These are phyloP conservation scores for Drosophila littoralis DNA, from an alignment of 1,140 invertebrate species.

Conservation along the genomic window DNA sequence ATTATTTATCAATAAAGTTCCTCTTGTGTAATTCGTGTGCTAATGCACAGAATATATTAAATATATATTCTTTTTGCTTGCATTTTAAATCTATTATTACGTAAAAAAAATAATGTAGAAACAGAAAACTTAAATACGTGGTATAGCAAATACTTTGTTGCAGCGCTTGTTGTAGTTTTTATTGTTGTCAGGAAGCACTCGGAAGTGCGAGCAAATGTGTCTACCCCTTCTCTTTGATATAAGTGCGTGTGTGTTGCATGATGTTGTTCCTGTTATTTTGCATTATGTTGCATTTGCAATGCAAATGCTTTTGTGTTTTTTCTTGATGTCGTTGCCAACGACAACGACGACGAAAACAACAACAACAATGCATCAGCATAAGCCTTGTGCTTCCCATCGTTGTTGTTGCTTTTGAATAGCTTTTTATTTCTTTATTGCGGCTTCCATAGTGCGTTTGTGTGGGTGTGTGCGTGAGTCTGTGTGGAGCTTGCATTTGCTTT, in stretches of 20 bases:
- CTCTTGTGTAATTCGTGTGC: neutral
- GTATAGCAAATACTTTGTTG: conserved; percentile 64
- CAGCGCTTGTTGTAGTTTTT: conserved; percentile 31
- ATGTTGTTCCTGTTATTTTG: conserved; percentile 59
- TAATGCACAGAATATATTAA: conserved; percentile 14
- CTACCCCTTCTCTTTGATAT: conserved; percentile 14
- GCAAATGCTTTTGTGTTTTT: conserved; percentile 80
- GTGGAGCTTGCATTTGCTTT: conserved; percentile 50
- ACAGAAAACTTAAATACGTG: conserved; percentile 72
- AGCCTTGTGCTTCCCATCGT: conserved; percentile 55
- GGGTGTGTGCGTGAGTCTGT: conserved; percentile 20
- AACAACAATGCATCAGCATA: conserved; percentile 51
- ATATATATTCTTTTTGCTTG: conserved; percentile 11
- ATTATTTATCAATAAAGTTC: neutral
- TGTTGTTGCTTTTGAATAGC: conserved; percentile 52
- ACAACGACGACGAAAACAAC: conserved; percentile 45
- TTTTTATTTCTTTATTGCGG: conserved; percentile 79
- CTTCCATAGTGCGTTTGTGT: conserved; percentile 49
- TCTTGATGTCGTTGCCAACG: conserved; percentile 63
- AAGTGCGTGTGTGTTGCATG: conserved; percentile 16
- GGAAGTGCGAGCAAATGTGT: conserved; percentile 74
- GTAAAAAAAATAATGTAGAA: neutral
- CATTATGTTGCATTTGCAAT: conserved; percentile 81
- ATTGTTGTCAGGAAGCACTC: conserved; percentile 53
- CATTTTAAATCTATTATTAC: conserved; percentile 45